Evolutionary conservation across 2,113 vertebrate species (phyloP), one percentile per base, ranked within the genome.

Genomic region (Chloropsis cyanopogon): DNA sequence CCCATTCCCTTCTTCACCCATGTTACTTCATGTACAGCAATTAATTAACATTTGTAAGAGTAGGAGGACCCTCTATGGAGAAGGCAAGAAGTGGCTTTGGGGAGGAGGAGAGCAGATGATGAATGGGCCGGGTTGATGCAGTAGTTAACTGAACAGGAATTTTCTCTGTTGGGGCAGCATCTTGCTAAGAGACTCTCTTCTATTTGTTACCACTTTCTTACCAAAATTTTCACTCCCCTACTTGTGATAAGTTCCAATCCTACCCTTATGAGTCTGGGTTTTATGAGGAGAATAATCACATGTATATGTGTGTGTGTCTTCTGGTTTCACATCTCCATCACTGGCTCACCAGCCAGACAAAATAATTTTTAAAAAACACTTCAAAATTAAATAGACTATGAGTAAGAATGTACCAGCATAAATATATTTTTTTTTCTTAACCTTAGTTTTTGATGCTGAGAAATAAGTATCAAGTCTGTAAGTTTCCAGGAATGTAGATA

Each of bases 1-100:
- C 14, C 22, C 12, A 47, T 46, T 80, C 39, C 15, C 23, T 73
- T 69, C 29, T 77, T 92, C 54, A 65, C 19, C 41, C 6, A 0
- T 65, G 4, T 39, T 47, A 60, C 8, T 82, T 69, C 2, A 14
- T 23, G 15, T 49, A 47, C 0, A 0, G 41, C 25, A 92, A 53
- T 53, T 64, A 86, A 92, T 29, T 66, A 44, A 4, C 47, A 47
- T 54, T 90, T 83, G 31, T 53, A 37, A 41, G 54, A 88, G 50
- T 22, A 25, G 44, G 57, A 75, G 17, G 21, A 61, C 12, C n/a
- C 10, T 70, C 20, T 8, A 6, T 15, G 18, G 31, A 68, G 64
- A 80, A 69, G 54, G 59, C n/a, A 75, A 76, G 76, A 75, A 71
- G 44, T 42, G 65, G 24, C 52, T 76, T 59, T 85, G 39, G 72